Conservation (phyloP, 2,888 invertebrate species). For the Drosophila pseudotalamancana region DNA sequence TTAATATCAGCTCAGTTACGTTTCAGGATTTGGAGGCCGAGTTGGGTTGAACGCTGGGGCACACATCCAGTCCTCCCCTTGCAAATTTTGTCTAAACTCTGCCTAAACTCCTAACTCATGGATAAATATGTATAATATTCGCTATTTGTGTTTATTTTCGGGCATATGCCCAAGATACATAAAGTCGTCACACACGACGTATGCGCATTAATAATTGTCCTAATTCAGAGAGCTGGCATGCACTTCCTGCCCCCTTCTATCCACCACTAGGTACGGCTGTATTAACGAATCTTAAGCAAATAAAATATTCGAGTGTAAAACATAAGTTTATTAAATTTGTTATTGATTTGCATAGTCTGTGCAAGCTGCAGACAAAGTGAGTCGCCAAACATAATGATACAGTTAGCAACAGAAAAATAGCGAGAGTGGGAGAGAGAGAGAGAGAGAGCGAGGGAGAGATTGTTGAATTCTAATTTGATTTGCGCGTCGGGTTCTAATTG, state of each 20-base stretch:
- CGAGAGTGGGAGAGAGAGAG: not conserved
- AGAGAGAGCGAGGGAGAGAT: slow-evolving; percentile 3
- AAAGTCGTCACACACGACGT: slow-evolving; percentile 52
- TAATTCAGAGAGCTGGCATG: slow-evolving; percentile 16
- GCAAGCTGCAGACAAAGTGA: slow-evolving; percentile 43
- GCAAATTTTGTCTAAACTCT: too few species aligned
- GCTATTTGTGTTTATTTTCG: not conserved
- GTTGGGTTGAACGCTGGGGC: slow-evolving; percentile 15
- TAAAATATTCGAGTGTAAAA: slow-evolving; percentile 10
- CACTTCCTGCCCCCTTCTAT: slow-evolving; percentile 12
- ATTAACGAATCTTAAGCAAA: slow-evolving; percentile 35
- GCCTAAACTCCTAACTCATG: too few species aligned
- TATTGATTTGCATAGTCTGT: slow-evolving; percentile 48
- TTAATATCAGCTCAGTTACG: slow-evolving; percentile 48
- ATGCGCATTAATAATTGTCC: slow-evolving; percentile 41
- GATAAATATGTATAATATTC: slow-evolving; percentile 21
- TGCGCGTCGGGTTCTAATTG: slow-evolving; percentile 71
- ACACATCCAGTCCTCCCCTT: too few species aligned
- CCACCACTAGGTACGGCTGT: slow-evolving; percentile 1
- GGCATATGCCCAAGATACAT: slow-evolving; percentile 49
- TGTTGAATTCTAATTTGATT: slow-evolving; percentile 68
- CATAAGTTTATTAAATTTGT: slow-evolving; percentile 10
- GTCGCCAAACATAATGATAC: slow-evolving; percentile 33
- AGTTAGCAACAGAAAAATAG: slow-evolving; percentile 7
- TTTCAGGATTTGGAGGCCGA: slow-evolving; percentile 31